phyloP scores from a whole-genome alignment of 2,888 invertebrate genomes.

The Tetanocera ferruginea region DNA sequence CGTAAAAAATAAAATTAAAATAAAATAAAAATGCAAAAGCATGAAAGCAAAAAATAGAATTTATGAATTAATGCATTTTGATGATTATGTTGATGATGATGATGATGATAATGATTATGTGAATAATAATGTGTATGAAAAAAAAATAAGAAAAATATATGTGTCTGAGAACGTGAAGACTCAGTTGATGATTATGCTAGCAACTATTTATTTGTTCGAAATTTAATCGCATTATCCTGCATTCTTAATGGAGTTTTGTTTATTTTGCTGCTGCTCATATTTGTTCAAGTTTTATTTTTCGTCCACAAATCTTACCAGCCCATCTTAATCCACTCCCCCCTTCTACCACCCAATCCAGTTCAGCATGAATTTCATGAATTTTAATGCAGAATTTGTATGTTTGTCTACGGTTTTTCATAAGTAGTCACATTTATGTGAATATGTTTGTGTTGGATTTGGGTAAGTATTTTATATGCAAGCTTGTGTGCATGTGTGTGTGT shows the following conservation, averaged over 20 bases:
- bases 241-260: slow-evolving; percentile 12
- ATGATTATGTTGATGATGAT: slow-evolving; percentile 1
- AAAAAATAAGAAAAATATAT: too few relatives aligned
- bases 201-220: slow-evolving; percentile 17
- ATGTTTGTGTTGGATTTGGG: background rate
- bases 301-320: background rate
- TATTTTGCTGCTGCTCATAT: slow-evolving; percentile 12
- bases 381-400: slow-evolving; percentile 1
- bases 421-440: background rate
- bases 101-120: background rate
- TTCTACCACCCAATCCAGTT: background rate
- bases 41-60: background rate
- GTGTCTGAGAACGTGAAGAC: too few relatives aligned
- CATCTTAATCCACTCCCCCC: background rate
- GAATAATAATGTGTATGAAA: too few relatives aligned
- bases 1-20: background rate
- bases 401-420: background rate
- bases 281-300: background rate
- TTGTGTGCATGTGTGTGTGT: background rate
- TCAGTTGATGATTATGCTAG: background rate
- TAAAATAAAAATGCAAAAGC: background rate
- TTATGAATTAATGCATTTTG: slow-evolving; percentile 23
- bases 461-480: background rate
- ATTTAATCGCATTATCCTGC: slow-evolving; percentile 33
- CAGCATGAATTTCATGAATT: slow-evolving; percentile 15